Percentiles rank a stretch among this genome's conserved stretches.
These are phyloP conservation scores for Leucozona laternaria DNA, from an alignment of 2,888 invertebrate genomes.

Conservation along the genomic window DNA sequence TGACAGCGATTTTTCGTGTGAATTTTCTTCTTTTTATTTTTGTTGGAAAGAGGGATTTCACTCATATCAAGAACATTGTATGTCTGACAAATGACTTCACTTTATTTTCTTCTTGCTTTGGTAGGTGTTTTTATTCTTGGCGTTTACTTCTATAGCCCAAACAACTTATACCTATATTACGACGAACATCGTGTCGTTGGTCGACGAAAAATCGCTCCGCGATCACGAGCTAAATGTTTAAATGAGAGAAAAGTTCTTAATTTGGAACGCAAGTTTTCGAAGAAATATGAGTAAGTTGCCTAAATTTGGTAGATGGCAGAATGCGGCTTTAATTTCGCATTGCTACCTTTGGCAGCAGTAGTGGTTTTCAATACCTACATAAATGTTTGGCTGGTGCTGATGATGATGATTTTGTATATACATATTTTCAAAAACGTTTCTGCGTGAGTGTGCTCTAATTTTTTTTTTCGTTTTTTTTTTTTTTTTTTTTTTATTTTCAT, in stretches of 20 bases:
- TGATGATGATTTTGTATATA: slow-evolving; percentile 6
- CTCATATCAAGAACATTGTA: slow-evolving; percentile 13
- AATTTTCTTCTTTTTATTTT: not conserved
- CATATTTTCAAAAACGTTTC: not conserved
- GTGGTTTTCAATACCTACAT: slow-evolving; percentile 7
- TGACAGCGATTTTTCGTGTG: not conserved
- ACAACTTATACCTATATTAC: not conserved
- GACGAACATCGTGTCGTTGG: not conserved
- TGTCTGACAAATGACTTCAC: slow-evolving; percentile 18
- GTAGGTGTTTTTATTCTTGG: slow-evolving; percentile 40
- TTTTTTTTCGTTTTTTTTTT: slow-evolving; percentile 2
- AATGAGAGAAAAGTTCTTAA: slow-evolving; percentile 85
- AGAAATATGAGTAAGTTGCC: slow-evolving; percentile 88
- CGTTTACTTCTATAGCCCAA: slow-evolving; percentile 3
- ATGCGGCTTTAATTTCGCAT: slow-evolving; percentile 73
- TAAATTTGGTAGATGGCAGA: slow-evolving; percentile 86
- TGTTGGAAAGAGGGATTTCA: not conserved
- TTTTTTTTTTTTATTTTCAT: not conserved
- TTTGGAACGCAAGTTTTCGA: slow-evolving; percentile 86
- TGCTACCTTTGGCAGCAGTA: slow-evolving; percentile 24
- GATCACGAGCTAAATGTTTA: slow-evolving; percentile 7
- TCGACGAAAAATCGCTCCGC: not conserved
- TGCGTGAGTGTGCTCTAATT: slow-evolving; percentile 35
- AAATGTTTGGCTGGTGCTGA: not conserved
- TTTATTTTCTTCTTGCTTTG: slow-evolving; percentile 55